Percentiles rank a stretch among this genome's conserved stretches.
phyloP scores from a whole-genome alignment of 2,113 vertebrate genomes.

The Varanus komodoensis region DNA sequence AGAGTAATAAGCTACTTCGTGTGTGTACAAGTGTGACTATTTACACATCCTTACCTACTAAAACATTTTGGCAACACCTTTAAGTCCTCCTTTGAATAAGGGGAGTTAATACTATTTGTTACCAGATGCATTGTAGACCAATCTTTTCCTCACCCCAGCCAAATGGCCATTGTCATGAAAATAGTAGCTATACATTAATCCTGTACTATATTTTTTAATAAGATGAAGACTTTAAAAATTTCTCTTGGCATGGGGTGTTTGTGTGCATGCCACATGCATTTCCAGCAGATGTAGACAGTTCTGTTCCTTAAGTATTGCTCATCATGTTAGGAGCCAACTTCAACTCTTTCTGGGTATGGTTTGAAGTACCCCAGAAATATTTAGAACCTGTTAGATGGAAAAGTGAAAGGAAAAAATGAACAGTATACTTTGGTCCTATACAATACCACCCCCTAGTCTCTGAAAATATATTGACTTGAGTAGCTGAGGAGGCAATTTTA shows the following conservation, averaged over 20 bases:
- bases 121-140: too few relatives aligned
- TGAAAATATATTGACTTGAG: neutral
- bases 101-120: neutral
- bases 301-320: neutral
- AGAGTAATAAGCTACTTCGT: too few relatives aligned
- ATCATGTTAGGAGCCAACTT: neutral
- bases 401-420: too few relatives aligned
- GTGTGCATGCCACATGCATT: neutral
- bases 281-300: neutral
- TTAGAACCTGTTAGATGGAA: neutral
- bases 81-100: neutral
- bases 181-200: neutral
- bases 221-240: neutral
- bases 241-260: neutral
- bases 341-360: neutral
- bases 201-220: neutral
- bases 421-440: neutral
- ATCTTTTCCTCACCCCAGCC: too few relatives aligned
- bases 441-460: neutral
- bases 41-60: neutral
- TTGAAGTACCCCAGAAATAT: neutral
- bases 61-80: neutral
- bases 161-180: neutral
- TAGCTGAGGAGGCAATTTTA: neutral
- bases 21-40: too few relatives aligned